A percentile compares a stretch with the other conserved stretches of the same genome.
phyloP scores from a whole-genome alignment of 1,140 invertebrate genomes.

The Oreohelix idahoensis region DNA sequence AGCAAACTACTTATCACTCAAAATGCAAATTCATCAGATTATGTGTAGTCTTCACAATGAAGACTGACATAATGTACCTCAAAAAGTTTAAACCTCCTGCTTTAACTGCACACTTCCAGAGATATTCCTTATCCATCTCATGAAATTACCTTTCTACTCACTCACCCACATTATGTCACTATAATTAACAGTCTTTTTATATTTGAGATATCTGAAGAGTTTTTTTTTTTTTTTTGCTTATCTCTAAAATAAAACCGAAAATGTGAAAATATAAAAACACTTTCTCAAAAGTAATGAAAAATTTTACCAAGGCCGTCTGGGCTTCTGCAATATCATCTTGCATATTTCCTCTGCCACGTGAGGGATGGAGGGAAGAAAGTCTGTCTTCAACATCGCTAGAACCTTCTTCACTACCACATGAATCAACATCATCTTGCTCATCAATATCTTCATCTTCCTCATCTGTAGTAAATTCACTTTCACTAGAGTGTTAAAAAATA shows the following conservation, averaged over 20 bases:
- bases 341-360: slow-evolving; percentile 22
- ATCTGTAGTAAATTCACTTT: neutral
- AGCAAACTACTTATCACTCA: too few relatives aligned
- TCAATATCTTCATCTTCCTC: slow-evolving; percentile 30
- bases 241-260: slow-evolving; percentile 1
- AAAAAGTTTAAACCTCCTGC: too few relatives aligned
- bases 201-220: neutral
- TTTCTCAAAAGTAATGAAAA: neutral
- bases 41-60: too few relatives aligned
- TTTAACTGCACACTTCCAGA: too few relatives aligned
- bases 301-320: slow-evolving; percentile 35
- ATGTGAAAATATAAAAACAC: too few relatives aligned
- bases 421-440: slow-evolving; percentile 51
- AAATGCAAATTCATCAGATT: too few relatives aligned
- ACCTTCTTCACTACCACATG: slow-evolving; percentile 50
- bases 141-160: too few relatives aligned
- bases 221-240: neutral
- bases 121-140: too few relatives aligned
- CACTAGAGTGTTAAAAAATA: neutral
- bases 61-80: too few relatives aligned
- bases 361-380: neutral
- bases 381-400: slow-evolving; percentile 50
- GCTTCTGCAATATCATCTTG: slow-evolving; percentile 39
- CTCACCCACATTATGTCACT: too few relatives aligned
- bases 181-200: too few relatives aligned